Percentiles rank a stretch among this genome's conserved stretches.
These are phyloP conservation scores for Formicarius rufipectus DNA, from an alignment of 2,113 vertebrate genomes.

Conservation along the genomic window DNA sequence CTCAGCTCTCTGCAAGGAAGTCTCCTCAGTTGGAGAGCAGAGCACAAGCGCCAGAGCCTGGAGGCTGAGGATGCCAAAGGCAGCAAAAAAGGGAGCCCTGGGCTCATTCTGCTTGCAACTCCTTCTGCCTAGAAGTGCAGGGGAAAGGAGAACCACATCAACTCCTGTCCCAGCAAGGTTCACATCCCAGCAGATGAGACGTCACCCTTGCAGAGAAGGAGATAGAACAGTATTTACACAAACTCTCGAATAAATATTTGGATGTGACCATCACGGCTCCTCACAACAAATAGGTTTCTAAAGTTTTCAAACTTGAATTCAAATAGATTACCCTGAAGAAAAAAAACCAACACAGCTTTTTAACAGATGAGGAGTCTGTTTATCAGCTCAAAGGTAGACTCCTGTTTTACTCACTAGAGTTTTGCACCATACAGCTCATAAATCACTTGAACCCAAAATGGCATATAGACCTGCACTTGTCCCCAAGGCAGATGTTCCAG, in stretches of 20 bases:
- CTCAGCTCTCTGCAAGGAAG: background rate
- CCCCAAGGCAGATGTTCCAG: background rate
- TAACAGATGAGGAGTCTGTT: background rate
- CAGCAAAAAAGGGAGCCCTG: background rate
- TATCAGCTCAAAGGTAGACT: background rate
- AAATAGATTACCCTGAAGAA: background rate
- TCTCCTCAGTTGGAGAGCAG: background rate
- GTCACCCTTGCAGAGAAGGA: background rate
- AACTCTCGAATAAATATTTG: background rate
- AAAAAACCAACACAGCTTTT: background rate
- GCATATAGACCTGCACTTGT: background rate
- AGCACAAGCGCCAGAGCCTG: background rate
- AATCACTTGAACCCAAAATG: background rate
- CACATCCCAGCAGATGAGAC: background rate
- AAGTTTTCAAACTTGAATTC: background rate
- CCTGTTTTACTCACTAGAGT: background rate
- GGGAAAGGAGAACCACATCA: background rate
- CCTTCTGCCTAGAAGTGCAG: background rate
- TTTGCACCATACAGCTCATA: background rate
- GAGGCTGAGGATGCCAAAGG: background rate
- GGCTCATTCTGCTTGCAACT: fast-evolving
- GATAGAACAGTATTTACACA: background rate
- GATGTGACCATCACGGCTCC: background rate
- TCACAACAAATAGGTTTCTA: background rate
- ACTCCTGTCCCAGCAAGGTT: background rate